phyloP scores from a whole-genome alignment of 2,113 vertebrate species.

The Acrocephalus arundinaceus region DNA sequence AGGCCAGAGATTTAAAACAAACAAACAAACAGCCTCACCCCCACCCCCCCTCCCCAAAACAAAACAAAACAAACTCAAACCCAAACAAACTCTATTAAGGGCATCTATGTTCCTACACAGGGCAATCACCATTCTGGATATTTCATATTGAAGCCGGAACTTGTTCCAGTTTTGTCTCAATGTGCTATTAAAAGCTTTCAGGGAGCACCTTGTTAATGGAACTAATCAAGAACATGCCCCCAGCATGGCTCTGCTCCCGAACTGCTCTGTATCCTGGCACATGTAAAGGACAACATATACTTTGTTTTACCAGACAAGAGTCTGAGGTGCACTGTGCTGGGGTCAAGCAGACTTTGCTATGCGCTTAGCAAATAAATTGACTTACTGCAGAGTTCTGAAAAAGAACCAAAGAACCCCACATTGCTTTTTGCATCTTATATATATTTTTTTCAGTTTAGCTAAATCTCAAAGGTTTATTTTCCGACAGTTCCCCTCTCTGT shows the following conservation, averaged over 20 bases:
- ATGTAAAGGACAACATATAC: neutral
- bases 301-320: neutral
- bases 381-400: neutral
- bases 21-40: too few species aligned
- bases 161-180: neutral
- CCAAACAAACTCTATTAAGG: neutral
- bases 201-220: neutral
- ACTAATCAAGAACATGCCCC: neutral
- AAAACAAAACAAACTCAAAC: too few species aligned
- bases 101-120: neutral
- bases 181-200: slow-evolving; percentile 5
- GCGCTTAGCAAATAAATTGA: neutral
- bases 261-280: neutral
- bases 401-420: neutral
- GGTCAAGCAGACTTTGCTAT: neutral
- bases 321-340: neutral
- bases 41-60: too few species aligned
- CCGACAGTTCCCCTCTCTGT: neutral
- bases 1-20: neutral
- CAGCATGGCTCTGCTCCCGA: neutral
- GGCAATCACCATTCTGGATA: slow-evolving; percentile 22
- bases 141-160: slow-evolving; percentile 21
- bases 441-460: neutral
- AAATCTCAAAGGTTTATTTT: neutral
- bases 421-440: neutral